Base-by-base conservation (phyloP, 2,113 vertebrate species). In the Xyliphius kryptos region DNA sequence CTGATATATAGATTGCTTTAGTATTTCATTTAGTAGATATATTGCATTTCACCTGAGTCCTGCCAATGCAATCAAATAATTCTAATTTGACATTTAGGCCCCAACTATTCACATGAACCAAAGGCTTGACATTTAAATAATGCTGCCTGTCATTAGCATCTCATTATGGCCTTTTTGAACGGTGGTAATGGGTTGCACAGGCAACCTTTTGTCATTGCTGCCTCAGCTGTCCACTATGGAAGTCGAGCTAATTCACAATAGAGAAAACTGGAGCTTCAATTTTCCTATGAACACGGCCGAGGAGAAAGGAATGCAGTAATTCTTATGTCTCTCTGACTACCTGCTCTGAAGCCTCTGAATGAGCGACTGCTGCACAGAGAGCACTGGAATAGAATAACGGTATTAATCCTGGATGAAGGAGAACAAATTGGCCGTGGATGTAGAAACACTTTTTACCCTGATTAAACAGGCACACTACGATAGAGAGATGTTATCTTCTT, bases 1-100 rank as follows among this genome's bases (percentile, higher is more conserved):
- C 9, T 61, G 49, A 47, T 16, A 48, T 32, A 55, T 56, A 13
- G 36, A 50, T 54, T 21, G 44, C 47, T 64, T 72, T 65, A 46
- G 17, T 59, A 65, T 69, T 61, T 67, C 37, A 53, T 55, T 32
- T 37, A 40, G 56, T 26, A 40, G 38, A 41, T 65, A 56, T 10
- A 36, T 67, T 67, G 53, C 69, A 55, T 17, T 36, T 26, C 47
- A 32, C 37, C 59, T 17, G 38, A 62, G 52, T 62, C 17, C 60
- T 62, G 61, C 57, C 37, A 70, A 17, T 62, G 57, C 22, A 56
- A 58, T 71, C 52, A 70, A 72, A 74, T 70, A 48, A 70, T 67
- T 79, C 59, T 58, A 75, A 77, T 70, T 62, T 76, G 71, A 65
- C 71, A 77, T 75, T 77, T 77, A 75, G 63, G 48, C 70, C 55